Evolutionary conservation across 2,888 invertebrate species (phyloP).

Genomic region (Diplazon laetatorius): DNA sequence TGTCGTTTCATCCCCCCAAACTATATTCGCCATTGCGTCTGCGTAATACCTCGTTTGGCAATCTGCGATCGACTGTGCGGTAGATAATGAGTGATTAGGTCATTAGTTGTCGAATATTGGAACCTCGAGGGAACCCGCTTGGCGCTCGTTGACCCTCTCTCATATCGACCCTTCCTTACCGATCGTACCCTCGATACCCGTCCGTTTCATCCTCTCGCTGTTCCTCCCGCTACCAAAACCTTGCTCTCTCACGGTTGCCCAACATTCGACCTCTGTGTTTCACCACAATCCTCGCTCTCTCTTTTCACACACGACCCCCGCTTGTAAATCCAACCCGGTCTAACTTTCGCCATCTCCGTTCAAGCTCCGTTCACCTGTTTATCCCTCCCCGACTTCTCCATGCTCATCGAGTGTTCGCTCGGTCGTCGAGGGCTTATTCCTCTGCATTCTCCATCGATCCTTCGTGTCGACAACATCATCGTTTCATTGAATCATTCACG

Average conservation of each 20-base stretch:
- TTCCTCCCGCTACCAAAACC: conserved; percentile 56
- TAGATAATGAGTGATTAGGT: conserved; percentile 79
- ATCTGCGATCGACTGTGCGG: conserved; percentile 72
- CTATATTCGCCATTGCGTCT: background rate
- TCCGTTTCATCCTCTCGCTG: conserved; percentile 47
- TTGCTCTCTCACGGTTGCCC: conserved; percentile 34
- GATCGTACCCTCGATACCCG: conserved; percentile 49
- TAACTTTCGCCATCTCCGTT: conserved; percentile 32
- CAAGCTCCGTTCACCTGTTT: conserved; percentile 45
- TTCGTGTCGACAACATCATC: conserved; percentile 23
- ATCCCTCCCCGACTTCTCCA: conserved; percentile 52
- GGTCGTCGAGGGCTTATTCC: conserved; percentile 36
- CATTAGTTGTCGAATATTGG: conserved; percentile 79
- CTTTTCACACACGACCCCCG: conserved; percentile 53
- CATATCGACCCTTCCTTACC: background rate
- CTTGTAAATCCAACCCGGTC: conserved; percentile 35
- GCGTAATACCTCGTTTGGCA: conserved; percentile 64
- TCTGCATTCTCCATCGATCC: conserved; percentile 39
- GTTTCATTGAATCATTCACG: no score
- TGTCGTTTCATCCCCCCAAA: no score
- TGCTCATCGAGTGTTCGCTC: conserved; percentile 15
- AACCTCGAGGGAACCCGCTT: conserved; percentile 65
- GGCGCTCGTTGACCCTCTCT: conserved; percentile 42
- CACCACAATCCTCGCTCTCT: conserved; percentile 46
- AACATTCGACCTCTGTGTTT: conserved; percentile 42